A percentile compares a stretch with the other conserved stretches of the same genome.
These are phyloP conservation scores for Schizopygopsis malacanthus DNA, from an alignment of 2,797 vertebrate species.

Conservation along the genomic window DNA sequence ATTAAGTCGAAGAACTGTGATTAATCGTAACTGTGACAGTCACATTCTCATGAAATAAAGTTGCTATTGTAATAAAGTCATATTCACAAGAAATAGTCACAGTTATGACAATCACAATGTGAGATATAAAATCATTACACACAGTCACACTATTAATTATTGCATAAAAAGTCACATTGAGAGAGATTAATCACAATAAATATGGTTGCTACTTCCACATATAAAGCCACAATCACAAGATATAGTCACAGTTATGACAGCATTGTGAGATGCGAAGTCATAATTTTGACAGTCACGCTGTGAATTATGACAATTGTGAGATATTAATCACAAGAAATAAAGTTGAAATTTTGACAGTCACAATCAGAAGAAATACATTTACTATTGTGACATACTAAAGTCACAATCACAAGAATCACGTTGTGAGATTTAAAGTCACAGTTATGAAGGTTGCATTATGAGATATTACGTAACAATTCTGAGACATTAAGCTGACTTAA, in stretches of 20 bases:
- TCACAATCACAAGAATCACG: background rate
- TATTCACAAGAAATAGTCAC: background rate
- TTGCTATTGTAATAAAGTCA: background rate
- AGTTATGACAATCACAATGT: background rate
- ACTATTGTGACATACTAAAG: too few relatives aligned
- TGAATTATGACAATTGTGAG: background rate
- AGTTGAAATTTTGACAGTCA: background rate
- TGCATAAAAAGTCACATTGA: background rate
- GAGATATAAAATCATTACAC: background rate
- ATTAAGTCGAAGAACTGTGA: background rate
- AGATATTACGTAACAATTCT: too few relatives aligned
- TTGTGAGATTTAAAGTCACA: background rate
- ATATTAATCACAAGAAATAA: background rate
- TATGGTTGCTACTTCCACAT: background rate
- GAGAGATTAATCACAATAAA: background rate
- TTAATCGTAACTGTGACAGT: background rate
- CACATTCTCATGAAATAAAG: background rate
- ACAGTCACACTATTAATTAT: background rate
- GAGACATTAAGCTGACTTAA: too few relatives aligned
- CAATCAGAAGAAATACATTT: too few relatives aligned
- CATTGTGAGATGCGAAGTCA: background rate
- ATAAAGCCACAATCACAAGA: background rate
- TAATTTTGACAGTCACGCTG: background rate
- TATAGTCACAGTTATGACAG: background rate
- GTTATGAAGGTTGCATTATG: too few relatives aligned